These are phyloP conservation scores for Mesopsocus fuscifrons DNA, from an alignment of 2,888 invertebrate species.

Conservation along the genomic window DNA sequence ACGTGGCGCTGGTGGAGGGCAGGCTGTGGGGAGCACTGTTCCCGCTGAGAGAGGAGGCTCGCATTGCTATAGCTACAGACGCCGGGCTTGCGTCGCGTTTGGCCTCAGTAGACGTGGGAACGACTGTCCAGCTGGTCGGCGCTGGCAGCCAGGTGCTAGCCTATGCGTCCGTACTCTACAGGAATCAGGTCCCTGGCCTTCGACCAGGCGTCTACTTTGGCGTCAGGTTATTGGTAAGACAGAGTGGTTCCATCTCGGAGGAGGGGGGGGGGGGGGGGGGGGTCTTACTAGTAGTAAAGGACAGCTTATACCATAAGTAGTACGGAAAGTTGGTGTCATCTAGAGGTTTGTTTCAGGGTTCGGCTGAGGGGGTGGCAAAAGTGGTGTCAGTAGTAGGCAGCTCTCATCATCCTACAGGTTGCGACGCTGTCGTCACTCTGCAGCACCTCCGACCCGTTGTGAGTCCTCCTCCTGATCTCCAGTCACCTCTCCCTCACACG, in stretches of 20 bases:
- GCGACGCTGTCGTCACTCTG: not conserved
- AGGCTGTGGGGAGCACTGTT: slow-evolving; percentile 5
- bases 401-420: too few species aligned
- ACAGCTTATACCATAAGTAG: too few species aligned
- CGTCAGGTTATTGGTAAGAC: slow-evolving; percentile 20
- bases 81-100: not conserved
- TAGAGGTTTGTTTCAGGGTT: too few species aligned
- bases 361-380: too few species aligned
- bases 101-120: not conserved
- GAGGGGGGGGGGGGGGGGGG: too few species aligned
- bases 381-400: too few species aligned
- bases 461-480: too few species aligned
- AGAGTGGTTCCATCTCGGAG: too few species aligned
- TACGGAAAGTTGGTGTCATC: too few species aligned
- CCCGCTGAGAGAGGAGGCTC: not conserved
- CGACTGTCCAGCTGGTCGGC: not conserved
- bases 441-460: not conserved
- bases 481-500: too few species aligned
- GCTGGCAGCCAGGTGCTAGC: not conserved
- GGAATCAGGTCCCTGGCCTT: slow-evolving; percentile 14
- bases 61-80: not conserved
- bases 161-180: not conserved
- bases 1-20: not conserved
- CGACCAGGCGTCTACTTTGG: slow-evolving; percentile 19
- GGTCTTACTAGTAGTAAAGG: too few species aligned